These are phyloP conservation scores for Eupeodes luniger DNA, from an alignment of 2,888 invertebrate genomes.

Conservation along the genomic window DNA sequence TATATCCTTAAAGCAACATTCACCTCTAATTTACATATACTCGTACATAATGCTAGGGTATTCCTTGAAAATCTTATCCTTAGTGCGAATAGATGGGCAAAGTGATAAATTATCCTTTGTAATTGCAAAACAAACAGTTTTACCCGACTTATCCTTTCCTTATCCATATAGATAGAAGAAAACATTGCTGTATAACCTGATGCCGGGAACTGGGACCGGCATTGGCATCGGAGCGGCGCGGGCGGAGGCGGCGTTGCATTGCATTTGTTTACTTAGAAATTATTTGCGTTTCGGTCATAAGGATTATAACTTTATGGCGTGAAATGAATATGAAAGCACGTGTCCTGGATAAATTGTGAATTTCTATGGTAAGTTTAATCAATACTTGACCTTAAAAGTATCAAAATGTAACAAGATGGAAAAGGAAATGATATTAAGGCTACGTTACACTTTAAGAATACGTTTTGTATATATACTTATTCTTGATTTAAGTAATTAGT, in stretches of 20 bases:
- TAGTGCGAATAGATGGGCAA: conserved; percentile 36
- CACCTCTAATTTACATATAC: conserved; percentile 36
- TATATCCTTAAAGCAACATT: neutral
- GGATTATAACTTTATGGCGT: conserved; percentile 44
- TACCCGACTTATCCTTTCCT: neutral
- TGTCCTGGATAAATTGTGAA: conserved; percentile 17
- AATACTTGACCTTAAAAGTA: neutral
- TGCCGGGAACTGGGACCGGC: neutral
- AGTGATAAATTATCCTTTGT: conserved; percentile 61
- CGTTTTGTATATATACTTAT: too few relatives aligned
- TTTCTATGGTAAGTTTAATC: neutral
- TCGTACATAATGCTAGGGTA: conserved; percentile 20
- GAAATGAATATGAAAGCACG: neutral
- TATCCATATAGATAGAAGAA: too few relatives aligned
- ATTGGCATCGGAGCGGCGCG: neutral
- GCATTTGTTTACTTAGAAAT: conserved; percentile 51
- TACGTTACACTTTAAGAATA: too few relatives aligned
- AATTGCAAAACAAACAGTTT: conserved; percentile 60
- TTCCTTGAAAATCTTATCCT: conserved; percentile 48
- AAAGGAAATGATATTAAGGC: neutral
- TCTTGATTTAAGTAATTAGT: too few relatives aligned
- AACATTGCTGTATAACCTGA: neutral
- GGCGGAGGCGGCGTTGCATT: neutral
- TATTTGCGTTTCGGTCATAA: conserved; percentile 45
- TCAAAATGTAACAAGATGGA: neutral